phyloP scores from a whole-genome alignment of 1,140 invertebrate genomes.

The Cydia amplana region DNA sequence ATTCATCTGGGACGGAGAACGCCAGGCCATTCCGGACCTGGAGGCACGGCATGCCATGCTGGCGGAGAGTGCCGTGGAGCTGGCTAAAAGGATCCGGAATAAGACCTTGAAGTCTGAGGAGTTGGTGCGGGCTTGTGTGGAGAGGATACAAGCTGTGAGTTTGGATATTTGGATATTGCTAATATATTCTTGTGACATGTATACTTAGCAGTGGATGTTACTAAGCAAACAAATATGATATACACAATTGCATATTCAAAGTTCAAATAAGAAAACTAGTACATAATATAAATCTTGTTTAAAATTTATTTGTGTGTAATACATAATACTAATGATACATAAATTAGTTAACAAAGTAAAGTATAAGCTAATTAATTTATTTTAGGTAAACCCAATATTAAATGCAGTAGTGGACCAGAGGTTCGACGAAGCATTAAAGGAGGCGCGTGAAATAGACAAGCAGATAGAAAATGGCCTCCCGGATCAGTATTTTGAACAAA shows the following conservation, averaged over 20 bases:
- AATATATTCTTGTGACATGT: too few relatives aligned
- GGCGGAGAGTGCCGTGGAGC: constrained; percentile 82
- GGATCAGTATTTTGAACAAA: constrained; percentile 81
- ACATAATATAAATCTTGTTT: too few relatives aligned
- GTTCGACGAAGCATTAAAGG: constrained; percentile 86
- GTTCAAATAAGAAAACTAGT: too few relatives aligned
- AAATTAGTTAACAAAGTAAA: background rate
- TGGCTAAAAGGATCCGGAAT: constrained; percentile 84
- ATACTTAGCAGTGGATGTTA: too few relatives aligned
- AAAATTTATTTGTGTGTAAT: too few relatives aligned
- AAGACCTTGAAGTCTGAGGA: constrained; percentile 83
- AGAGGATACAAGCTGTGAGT: constrained; percentile 87
- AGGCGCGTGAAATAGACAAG: constrained; percentile 87
- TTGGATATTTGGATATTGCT: too few relatives aligned
- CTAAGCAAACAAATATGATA: too few relatives aligned
- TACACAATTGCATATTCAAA: too few relatives aligned
- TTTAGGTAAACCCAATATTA: constrained; percentile 83
- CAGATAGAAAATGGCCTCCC: constrained; percentile 80
- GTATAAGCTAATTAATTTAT: constrained; percentile 33
- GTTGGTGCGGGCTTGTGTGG: constrained; percentile 87
- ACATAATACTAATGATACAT: too few relatives aligned
- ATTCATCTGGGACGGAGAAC: constrained; percentile 80
- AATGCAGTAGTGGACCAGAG: constrained; percentile 92
- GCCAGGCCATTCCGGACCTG: constrained; percentile 78
- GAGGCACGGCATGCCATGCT: constrained; percentile 81